A percentile compares a stretch with the other conserved stretches of the same genome.
phyloP scores from a whole-genome alignment of 2,113 vertebrate species.

The Tinamus guttatus region DNA sequence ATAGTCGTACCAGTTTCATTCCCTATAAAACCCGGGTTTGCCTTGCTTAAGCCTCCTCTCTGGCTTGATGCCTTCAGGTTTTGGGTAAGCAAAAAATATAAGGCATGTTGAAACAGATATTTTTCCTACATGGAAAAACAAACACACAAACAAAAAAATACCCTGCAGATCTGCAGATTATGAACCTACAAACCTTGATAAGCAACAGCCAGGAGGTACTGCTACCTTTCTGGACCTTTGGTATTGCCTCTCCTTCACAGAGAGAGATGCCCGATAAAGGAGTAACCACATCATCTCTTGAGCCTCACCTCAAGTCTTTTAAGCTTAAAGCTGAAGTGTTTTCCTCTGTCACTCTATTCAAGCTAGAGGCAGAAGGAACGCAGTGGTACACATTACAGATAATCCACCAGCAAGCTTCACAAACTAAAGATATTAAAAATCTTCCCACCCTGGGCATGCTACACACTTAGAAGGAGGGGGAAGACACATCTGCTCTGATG shows the following conservation, averaged over 20 bases:
- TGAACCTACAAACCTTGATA: background rate
- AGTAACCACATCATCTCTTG: background rate
- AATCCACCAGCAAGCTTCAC: background rate
- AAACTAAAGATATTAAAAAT: background rate
- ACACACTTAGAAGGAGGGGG: too few relatives aligned
- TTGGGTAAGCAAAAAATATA: background rate
- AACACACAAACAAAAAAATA: background rate
- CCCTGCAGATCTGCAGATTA: background rate
- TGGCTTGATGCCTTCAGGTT: background rate
- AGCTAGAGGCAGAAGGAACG: background rate
- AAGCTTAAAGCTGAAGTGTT: background rate
- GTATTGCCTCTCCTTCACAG: background rate
- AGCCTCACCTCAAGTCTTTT: background rate
- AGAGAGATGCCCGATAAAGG: background rate
- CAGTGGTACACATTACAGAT: background rate
- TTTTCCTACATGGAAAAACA: background rate
- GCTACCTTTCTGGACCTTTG: background rate
- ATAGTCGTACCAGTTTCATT: background rate
- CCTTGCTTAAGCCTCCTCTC: background rate
- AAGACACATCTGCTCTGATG: background rate
- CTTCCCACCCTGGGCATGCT: background rate
- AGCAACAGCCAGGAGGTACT: background rate
- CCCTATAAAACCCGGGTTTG: background rate
- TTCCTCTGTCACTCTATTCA: background rate
- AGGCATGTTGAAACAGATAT: background rate